Evolutionary conservation across 2,888 invertebrate species (phyloP).

Genomic region (Lasioglossum morio): DNA sequence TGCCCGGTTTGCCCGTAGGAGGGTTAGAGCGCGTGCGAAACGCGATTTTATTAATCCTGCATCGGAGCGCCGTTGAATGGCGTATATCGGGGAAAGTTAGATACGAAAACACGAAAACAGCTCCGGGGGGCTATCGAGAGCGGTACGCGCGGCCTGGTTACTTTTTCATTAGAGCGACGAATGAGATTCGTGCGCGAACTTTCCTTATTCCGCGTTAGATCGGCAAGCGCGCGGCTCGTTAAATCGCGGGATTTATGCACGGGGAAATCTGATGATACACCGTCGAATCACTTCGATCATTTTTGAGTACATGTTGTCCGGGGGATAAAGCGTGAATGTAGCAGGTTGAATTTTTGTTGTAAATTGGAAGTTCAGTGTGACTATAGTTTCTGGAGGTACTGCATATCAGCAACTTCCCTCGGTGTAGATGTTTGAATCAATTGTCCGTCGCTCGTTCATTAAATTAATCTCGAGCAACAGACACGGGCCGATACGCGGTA

Average conservation of each 20-base stretch:
- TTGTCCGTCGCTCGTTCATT: constrained; percentile 57
- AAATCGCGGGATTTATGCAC: constrained; percentile 27
- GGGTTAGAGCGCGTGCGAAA: constrained; percentile 17
- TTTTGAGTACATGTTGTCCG: neutral
- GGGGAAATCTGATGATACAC: neutral
- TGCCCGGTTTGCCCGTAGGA: neutral
- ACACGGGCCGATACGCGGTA: constrained; percentile 60
- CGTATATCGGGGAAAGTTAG: constrained; percentile 53
- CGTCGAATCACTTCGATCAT: neutral
- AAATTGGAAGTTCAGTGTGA: neutral
- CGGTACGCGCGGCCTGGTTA: constrained; percentile 38
- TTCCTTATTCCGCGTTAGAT: constrained; percentile 51
- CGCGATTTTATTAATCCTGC: constrained; percentile 47
- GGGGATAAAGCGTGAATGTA: neutral
- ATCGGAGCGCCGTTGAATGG: constrained; percentile 25
- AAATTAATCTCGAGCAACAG: constrained; percentile 74
- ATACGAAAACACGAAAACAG: constrained; percentile 43
- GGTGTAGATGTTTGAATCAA: neutral
- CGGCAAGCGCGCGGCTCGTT: constrained; percentile 25
- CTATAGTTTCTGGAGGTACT: neutral
- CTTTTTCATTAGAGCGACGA: constrained; percentile 59
- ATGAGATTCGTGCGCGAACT: constrained; percentile 54
- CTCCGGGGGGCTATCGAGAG: constrained; percentile 39
- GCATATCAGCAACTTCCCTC: neutral
- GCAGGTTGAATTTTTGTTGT: neutral